Base-by-base conservation (phyloP, 1,140 invertebrate species). In the Drosophila sechellia region DNA sequence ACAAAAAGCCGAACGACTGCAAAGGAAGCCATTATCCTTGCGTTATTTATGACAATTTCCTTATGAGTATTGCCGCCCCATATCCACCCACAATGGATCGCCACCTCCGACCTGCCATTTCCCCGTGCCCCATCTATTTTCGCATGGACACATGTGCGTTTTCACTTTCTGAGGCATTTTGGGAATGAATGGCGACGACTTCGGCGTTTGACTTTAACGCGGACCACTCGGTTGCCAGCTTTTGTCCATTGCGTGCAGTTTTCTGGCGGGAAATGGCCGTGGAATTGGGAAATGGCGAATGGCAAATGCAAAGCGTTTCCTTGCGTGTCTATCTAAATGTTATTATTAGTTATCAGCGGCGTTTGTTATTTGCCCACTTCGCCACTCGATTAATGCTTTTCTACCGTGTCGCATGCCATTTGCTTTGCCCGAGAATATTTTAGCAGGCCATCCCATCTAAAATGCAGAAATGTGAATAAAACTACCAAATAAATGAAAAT, bases 1-100 rank as follows among this genome's bases (percentile, higher is more conserved):
- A 68, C 50, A 59, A 75, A 59, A 48, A 25, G 17, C 17, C 53
- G 22, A 31, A 48, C 17, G 59, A 27, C 37, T 55, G 45, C 70
- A 31, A 71, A 71, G 73, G 54, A 73, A 77, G 48, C 79, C 79
- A 79, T 79, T 83, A 79, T 63, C 76, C 77, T 25, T 79, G 59
- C 59, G 77, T 84, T 84, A 84, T 84, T 84, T 85, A 84, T 84
- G 81, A 85, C 64, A 77, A 85, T 85, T 84, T 80, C 55, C 81
- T 85, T 85, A 80, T 68, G 77, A 79, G 59, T 57, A 49, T 57
- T 56, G 50, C 50, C 43, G n/a, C 11, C 42, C 22, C 34, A 34
- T 2, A 22, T 52, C 61, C 49, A 69, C 65, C 64, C 39, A 48
- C 43, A 71, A 70, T 70, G 68, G 50, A 70, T 70, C 66, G 50